These are phyloP conservation scores for Carassius auratus DNA, from an alignment of 2,113 vertebrate species.

Conservation along the genomic window DNA sequence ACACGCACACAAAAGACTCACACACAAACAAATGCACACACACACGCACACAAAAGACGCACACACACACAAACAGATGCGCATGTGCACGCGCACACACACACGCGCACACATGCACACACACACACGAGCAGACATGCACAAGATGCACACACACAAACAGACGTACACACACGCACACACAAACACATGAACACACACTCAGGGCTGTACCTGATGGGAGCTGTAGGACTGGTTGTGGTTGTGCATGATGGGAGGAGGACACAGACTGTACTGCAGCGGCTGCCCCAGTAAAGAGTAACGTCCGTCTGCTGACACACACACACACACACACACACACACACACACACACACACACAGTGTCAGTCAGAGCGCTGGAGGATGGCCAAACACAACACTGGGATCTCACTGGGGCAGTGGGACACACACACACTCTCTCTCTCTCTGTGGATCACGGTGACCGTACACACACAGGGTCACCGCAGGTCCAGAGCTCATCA, in stretches of 20 bases:
- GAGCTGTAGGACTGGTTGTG: conserved; percentile 88
- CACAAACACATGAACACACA: too few relatives aligned
- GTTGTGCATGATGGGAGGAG: conserved; percentile 88
- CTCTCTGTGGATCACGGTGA: not conserved
- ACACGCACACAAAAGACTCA: too few relatives aligned
- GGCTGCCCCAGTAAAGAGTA: conserved; percentile 95
- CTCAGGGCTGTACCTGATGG: conserved; percentile 80
- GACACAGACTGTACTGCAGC: conserved; percentile 95
- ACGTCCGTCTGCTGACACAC: conserved; percentile 83
- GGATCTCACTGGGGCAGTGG: not conserved
- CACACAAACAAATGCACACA: too few relatives aligned
- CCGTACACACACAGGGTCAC: not conserved
- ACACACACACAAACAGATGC: too few relatives aligned
- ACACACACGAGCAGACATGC: too few relatives aligned
- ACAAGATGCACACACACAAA: too few relatives aligned
- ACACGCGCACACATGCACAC: too few relatives aligned
- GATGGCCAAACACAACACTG: not conserved
- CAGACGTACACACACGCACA: too few relatives aligned
- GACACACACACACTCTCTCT: not conserved
- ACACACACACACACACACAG: not conserved
- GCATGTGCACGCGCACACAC: too few relatives aligned
- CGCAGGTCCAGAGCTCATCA: not conserved
- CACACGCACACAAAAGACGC: too few relatives aligned
- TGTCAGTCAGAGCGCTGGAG: not conserved
- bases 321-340: conserved; percentile 26